A percentile compares a stretch with the other conserved stretches of the same genome.
phyloP scores from a whole-genome alignment of 2,113 vertebrate genomes.

The Ophiodon elongatus region DNA sequence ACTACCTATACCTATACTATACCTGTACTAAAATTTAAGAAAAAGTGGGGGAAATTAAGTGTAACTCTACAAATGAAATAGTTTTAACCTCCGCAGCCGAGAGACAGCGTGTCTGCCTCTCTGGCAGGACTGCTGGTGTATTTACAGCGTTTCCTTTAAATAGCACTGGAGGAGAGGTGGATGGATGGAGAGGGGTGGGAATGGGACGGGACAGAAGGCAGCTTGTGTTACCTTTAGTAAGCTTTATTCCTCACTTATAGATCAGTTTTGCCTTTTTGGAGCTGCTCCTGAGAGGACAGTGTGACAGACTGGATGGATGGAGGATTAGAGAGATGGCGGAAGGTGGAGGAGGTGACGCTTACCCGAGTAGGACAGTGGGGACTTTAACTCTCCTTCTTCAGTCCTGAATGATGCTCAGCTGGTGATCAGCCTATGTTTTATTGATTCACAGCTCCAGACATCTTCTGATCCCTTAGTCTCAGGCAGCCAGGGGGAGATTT shows the following conservation, averaged over 20 bases:
- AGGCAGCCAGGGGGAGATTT: background rate
- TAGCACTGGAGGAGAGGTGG: conserved; percentile 62
- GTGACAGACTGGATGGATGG: background rate
- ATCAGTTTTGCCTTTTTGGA: conserved; percentile 45
- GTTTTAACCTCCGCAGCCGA: conserved; percentile 33
- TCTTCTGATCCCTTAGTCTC: conserved; percentile 26
- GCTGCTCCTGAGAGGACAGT: background rate
- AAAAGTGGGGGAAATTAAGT: background rate
- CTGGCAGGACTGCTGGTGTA: conserved; percentile 54
- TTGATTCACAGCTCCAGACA: conserved; percentile 31
- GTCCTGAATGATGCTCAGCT: conserved; percentile 29
- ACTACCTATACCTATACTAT: too few relatives aligned
- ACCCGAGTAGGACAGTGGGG: background rate
- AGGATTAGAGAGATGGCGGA: background rate
- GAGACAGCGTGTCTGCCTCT: conserved; percentile 5
- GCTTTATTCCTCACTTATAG: conserved; percentile 42
- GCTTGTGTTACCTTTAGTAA: conserved; percentile 75
- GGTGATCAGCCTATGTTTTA: background rate
- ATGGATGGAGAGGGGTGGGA: conserved; percentile 40
- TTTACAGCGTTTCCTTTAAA: conserved; percentile 79
- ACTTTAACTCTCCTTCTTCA: background rate
- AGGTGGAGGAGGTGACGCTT: conserved; percentile 5
- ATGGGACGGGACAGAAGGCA: conserved; percentile 32
- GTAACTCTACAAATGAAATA: background rate
- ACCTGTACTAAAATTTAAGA: background rate